phyloP scores from a whole-genome alignment of 1,140 invertebrate genomes.

The Oncopeltus fasciatus region DNA sequence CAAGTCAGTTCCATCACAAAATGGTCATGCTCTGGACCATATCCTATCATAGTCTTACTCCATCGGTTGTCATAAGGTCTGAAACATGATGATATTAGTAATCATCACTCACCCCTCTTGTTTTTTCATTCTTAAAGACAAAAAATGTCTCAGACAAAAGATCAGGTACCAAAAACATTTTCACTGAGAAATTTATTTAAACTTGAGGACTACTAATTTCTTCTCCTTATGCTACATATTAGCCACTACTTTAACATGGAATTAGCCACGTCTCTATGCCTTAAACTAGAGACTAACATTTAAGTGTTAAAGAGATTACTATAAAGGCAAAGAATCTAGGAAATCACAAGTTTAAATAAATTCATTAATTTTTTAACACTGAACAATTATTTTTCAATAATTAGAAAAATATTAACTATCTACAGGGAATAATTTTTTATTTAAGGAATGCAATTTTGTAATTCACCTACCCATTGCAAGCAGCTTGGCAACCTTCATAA shows the following conservation, averaged over 20 bases:
- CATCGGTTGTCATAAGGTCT: slow-evolving; percentile 92
- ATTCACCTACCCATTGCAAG: slow-evolving; percentile 78
- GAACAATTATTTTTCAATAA: neutral
- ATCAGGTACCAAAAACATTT: no score
- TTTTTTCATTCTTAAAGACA: no score
- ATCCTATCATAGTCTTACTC: slow-evolving; percentile 99
- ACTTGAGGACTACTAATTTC: no score
- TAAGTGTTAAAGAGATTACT: no score
- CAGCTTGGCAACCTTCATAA: slow-evolving; percentile 83
- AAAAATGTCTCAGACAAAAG: no score
- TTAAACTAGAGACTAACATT: no score
- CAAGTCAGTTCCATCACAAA: slow-evolving; percentile 97
- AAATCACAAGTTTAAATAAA: neutral
- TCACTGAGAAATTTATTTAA: no score
- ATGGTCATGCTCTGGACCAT: slow-evolving; percentile 85
- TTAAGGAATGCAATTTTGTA: no score
- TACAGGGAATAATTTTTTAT: neutral
- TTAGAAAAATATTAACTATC: neutral
- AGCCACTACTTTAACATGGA: no score
- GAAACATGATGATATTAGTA: slow-evolving; percentile 2
- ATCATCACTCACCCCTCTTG: no score
- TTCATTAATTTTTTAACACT: neutral
- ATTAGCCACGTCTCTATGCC: no score
- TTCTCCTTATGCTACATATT: no score
- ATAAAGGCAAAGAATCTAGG: neutral